phyloP scores from a whole-genome alignment of 2,797 vertebrate genomes.

The Myripristis jacobus region DNA sequence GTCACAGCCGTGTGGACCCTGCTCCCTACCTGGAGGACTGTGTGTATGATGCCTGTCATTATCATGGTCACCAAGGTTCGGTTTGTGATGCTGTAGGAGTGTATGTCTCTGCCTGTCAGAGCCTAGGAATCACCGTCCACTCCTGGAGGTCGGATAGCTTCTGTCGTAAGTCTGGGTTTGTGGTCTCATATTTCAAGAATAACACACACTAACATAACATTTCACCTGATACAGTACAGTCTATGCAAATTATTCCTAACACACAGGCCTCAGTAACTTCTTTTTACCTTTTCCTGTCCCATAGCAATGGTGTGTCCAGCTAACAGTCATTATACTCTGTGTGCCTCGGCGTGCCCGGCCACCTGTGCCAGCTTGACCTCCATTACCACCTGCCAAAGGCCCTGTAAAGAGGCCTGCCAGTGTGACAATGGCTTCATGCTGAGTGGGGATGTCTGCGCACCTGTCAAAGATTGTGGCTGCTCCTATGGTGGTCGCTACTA shows the following conservation, averaged over 20 bases:
- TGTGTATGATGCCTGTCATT: slow-evolving; percentile 83
- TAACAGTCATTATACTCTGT: slow-evolving; percentile 85
- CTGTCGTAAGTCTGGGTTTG: slow-evolving; percentile 83
- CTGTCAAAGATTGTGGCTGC: slow-evolving; percentile 85
- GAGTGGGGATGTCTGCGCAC: slow-evolving; percentile 83
- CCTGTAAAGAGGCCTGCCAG: slow-evolving; percentile 84
- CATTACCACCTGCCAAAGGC: slow-evolving; percentile 54
- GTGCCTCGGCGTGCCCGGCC: slow-evolving; percentile 74
- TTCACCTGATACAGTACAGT: neutral
- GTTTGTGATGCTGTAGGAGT: slow-evolving; percentile 77
- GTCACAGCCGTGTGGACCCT: slow-evolving; percentile 79
- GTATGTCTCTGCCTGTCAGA: slow-evolving; percentile 85
- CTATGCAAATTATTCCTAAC: neutral
- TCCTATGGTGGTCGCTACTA: slow-evolving; percentile 76
- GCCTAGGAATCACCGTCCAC: slow-evolving; percentile 59
- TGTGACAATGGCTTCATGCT: slow-evolving; percentile 82
- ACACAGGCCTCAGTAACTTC: too few species aligned
- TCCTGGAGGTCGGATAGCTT: slow-evolving; percentile 82
- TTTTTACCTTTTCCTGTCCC: slow-evolving; percentile 1
- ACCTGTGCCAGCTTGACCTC: slow-evolving; percentile 78
- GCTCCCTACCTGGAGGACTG: slow-evolving; percentile 80
- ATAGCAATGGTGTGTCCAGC: slow-evolving; percentile 82
- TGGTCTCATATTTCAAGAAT: neutral
- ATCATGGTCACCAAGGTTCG: slow-evolving; percentile 73
- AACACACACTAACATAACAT: neutral